Base-by-base conservation (phyloP, 2,888 invertebrate genomes). In the Merodon equestris region DNA sequence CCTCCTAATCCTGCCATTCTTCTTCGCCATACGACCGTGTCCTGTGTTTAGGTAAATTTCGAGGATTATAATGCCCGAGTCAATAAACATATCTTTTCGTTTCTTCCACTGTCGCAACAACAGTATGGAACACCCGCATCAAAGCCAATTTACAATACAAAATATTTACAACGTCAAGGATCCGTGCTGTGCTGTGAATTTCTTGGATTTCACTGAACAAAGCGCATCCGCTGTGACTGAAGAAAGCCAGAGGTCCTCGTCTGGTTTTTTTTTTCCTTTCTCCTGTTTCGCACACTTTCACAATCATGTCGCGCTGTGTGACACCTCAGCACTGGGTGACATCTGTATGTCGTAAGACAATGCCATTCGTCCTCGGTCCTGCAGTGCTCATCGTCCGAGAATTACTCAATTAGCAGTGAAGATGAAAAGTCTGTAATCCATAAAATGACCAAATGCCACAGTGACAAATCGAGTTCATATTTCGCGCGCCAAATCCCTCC, bases 11-110 rank as follows among this genome's bases (percentile, higher is more conserved):
- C 57, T 14, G 15, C 44, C 19, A 36, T 56, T 56, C 17, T 50
- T 34, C 17, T 51, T n/a, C 1, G n/a, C 40, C 10, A n/a, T 40
- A 40, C 12, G 10, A 7, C 14, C 2, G 14, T 13, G 45, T 51
- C 54, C 44, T 60, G 76, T 74, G 73, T 79, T 79, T 79, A 79
- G 79, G 74, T 68, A 79, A 79, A 79, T 74, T 79, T 73, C 60
- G 53, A 64, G 79, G 79, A 79, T 79, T 74, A 79, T 64, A 79
- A 70, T 74, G 58, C 58, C 68, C 63, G 58, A 48, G 79, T 74
- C 79, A 68, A 70, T 70, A 79, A 79, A 79, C 79, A 79, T 79
- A 54, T 74, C 79, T 58, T 51, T 73, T 58, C 45, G 60, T 57
- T 54, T 34, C 27, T 27, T 36, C 9, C 42, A 47, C 27, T 19